Evolutionary conservation across 2,888 invertebrate species (phyloP).

Genomic region (Polyommatus iphigenia): DNA sequence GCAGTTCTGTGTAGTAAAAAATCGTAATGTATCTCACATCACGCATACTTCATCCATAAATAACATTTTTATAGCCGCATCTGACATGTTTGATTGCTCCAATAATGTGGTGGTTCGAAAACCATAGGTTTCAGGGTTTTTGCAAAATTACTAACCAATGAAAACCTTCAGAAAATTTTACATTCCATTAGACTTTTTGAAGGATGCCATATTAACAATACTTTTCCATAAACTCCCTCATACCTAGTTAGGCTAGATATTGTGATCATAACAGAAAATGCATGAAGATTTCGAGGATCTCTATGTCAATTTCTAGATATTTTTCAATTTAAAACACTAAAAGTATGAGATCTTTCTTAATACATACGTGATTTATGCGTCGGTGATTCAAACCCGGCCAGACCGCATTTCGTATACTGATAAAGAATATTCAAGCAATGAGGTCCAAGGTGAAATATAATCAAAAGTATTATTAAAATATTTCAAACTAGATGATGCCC

Average conservation of each 20-base stretch:
- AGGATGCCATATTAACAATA: too few relatives aligned
- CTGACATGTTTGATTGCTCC: constrained; percentile 25
- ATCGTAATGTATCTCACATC: constrained; percentile 2
- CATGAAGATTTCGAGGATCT: not conserved
- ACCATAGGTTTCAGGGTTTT: not conserved
- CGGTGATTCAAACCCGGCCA: not conserved
- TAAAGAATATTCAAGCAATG: not conserved
- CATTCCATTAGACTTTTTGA: not conserved
- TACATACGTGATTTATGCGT: not conserved
- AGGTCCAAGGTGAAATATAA: not conserved
- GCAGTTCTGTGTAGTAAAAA: not conserved
- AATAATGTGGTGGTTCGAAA: not conserved
- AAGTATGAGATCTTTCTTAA: not conserved
- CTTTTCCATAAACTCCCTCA: too few relatives aligned
- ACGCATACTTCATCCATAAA: constrained; percentile 16
- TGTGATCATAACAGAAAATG: not conserved
- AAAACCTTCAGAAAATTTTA: not conserved
- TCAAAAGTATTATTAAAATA: not conserved
- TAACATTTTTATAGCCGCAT: constrained; percentile 12
- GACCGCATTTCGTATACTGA: not conserved
- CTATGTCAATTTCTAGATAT: not conserved
- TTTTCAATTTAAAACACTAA: not conserved
- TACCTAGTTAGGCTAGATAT: too few relatives aligned
- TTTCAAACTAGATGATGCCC: not conserved
- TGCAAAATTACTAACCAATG: not conserved